Evolutionary conservation across 2,888 invertebrate genomes (phyloP), one percentile per base, ranked within the genome.

Genomic region (Caradrina clavipalpis): DNA sequence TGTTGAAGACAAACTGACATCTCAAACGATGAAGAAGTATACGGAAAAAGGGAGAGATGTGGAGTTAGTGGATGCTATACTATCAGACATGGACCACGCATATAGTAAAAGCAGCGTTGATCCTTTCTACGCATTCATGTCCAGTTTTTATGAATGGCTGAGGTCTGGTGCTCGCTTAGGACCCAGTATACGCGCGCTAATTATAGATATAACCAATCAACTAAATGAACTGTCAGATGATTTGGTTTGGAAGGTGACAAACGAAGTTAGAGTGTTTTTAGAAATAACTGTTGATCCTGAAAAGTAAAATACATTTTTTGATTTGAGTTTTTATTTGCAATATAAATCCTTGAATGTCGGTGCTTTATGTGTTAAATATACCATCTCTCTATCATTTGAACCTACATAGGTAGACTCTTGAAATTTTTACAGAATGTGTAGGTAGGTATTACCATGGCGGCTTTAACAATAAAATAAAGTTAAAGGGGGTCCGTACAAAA

Each of bases 51-150:
- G 87, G 0, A 86, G 86, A 45, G 93, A 94, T 13, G 84, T 89
- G 2, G 81, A 89, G 39, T 69, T 95, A 50, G 77, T 93, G 0
- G 85, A 92, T 54, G 83, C 83, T 0, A 93, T 94, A 69, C 72
- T 95, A 8, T 94, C 94, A 6, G 94, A 95, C 72, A 80, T 95
- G 85, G 94, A 95, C 73, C 88, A 91, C 56, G 83, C 92, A 53
- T 94, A 90, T 45, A 86, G 86, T 50, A 87, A 82, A 17, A 75
- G 81, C 0, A 89, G 85, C 26, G 58, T 77, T 0, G 88, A 89
- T 49, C 89, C 89, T 0, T 93, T 93, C 66, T 85, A 86, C 53
- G 65, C 62, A 5, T 92, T 93, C 69, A 65, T 93, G 49, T 82
- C 79, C 2, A 84, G 83, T 50, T 88, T 89, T 45, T 82, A 81